Evolutionary conservation across 2,888 invertebrate genomes (phyloP).

Genomic region (Ceramica pisi): DNA sequence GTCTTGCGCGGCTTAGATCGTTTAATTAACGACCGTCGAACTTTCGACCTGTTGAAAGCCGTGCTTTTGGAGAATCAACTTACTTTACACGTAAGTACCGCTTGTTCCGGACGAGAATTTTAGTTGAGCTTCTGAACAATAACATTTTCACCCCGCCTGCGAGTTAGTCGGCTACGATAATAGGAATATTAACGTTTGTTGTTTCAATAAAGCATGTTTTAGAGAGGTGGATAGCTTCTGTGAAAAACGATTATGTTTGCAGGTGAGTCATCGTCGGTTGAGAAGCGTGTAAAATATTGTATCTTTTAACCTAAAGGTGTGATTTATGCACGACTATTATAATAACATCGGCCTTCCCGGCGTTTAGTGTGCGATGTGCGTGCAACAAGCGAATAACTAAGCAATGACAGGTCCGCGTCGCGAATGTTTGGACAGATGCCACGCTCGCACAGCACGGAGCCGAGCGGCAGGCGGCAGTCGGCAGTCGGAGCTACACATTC

Average conservation of each 20-base stretch:
- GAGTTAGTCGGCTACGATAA: conserved; percentile 49
- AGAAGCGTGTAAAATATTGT: conserved; percentile 53
- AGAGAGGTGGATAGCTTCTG: conserved; percentile 39
- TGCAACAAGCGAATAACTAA: conserved; percentile 75
- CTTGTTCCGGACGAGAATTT: conserved; percentile 77
- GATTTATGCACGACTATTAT: conserved; percentile 60
- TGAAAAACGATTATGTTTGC: conserved; percentile 51
- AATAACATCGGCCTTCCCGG: conserved; percentile 66
- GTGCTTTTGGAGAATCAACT: conserved; percentile 83
- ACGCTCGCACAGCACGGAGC: conserved; percentile 57
- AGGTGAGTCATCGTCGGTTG: conserved; percentile 52
- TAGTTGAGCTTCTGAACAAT: conserved; percentile 63
- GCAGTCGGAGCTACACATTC: conserved; percentile 69
- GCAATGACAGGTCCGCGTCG: conserved; percentile 71
- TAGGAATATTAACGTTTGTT: conserved; percentile 60
- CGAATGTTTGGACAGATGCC: conserved; percentile 82
- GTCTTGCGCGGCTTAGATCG: conserved; percentile 86
- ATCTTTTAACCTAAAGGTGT: conserved; percentile 50
- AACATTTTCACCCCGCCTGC: conserved; percentile 51
- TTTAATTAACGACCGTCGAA: conserved; percentile 90
- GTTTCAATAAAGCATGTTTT: conserved; percentile 41
- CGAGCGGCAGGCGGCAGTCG: conserved; percentile 40
- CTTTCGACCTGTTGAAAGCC: conserved; percentile 90
- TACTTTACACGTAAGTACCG: conserved; percentile 79
- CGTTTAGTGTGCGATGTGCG: conserved; percentile 66